Evolutionary conservation across 2,113 vertebrate genomes (phyloP), one percentile per base, ranked within the genome.

Genomic region (Oreochromis aureus): DNA sequence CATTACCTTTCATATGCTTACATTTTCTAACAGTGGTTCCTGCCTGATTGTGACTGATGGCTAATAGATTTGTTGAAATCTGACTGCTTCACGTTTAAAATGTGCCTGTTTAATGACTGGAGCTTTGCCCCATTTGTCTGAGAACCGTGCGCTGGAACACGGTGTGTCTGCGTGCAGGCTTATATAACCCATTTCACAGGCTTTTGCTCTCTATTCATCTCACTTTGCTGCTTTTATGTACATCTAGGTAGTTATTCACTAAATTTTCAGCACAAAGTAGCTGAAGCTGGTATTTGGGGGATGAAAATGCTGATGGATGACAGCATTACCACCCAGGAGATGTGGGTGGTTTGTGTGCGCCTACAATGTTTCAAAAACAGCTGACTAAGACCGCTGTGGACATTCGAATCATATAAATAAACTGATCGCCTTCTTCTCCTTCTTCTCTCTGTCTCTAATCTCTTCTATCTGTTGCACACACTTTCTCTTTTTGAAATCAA

Each of bases 401-500:
- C 51, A 71, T 63, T 69, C 89, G 61, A 90, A 66, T 91, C 82
- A 56, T 32, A 22, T 56, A 88, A 87, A 90, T 76, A 79, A 92
- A 87, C 59, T 53, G 10, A n/a, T 84, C 6, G 16, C 82, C 24
- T 76, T 34, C 51, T 13, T 51, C 66, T 69, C 22, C 73, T 18
- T 51, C 69, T 61, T 34, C 58, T 58, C n/a, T 80, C 15, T 79
- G 10, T 79, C 13, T 76, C 46, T 53, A 11, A 56, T 82, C 59
- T 78, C 34, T 7, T 87, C 24, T 73, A 7, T 84, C 53, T 88
- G 5, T 63, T 55, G 61, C 32, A 51, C 48, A 53, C 53, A 41
- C 69, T 13, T 63, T 46, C 82, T 56, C 66, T 86, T 79, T 92
- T 81, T 86, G 80, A 85, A 91, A 93, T 93, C 90, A 93, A 91